Base-by-base conservation (phyloP, 2,888 invertebrate species). In the Agrilus cyanescens region DNA sequence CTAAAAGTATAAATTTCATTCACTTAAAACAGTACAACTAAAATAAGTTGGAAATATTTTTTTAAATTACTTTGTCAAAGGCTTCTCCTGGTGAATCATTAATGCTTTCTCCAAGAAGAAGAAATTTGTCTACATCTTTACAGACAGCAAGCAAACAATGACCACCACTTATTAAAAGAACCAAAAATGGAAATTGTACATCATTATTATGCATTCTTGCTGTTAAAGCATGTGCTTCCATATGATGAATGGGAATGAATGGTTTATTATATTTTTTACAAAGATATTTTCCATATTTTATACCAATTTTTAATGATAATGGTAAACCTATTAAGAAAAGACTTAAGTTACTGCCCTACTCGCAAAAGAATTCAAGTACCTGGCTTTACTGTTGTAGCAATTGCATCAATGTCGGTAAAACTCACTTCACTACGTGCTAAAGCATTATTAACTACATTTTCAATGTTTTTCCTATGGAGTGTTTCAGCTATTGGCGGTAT, bases 221-320 rank as follows among this genome's bases (percentile, higher is more conserved):
- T 12, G 87, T 87, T 44, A 98, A 69, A 4, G 97, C 94, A 72
- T 98, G 98, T 2, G 98, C 97, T 72, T 96, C 85, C 98, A 98
- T 98, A 57, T 98, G 98, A 71, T 98, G 97, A 45, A 98, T 82
- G 0, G 97, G 94, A 60, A 98, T 87, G 49, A 97, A 69, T 0
- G 93, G 91, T 62, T 85, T 88, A 0, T 72, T 67, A 49, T 76
- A 70, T 40, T 69, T 67, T 51, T 69, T 72, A 14, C 83, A 78
- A 38, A 94, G 63, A 57, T 82, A 73, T 57, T 82, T 86, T 1
- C 87, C 90, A 75, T 88, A 88, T 50, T 80, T 78, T 34, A 82
- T 69, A 30, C 96, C 96, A 46, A 95, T 79, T 45, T 71, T 52
- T 41, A 97, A 69, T 43, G 90, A 90, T 41, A 85, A 57, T 0